Conservation (phyloP, 2,113 vertebrate genomes). For the Zingel zingel region DNA sequence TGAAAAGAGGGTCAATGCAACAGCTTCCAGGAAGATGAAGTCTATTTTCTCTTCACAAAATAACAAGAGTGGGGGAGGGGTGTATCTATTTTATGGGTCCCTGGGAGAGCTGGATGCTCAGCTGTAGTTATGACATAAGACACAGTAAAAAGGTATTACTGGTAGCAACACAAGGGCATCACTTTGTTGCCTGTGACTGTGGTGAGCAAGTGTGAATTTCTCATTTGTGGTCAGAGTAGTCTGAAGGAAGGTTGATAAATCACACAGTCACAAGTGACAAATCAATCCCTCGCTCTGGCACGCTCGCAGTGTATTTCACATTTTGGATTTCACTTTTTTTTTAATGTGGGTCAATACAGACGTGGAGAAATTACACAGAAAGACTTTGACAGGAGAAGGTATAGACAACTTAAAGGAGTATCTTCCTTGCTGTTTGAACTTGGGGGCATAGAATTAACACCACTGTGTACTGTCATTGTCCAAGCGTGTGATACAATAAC, state of each 20-base stretch:
- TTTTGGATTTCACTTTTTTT: conserved; percentile 9
- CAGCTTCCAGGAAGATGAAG: conserved; percentile 53
- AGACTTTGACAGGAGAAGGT: conserved; percentile 12
- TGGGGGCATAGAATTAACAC: background rate
- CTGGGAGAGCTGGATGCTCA: conserved; percentile 39
- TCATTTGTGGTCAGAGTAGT: conserved; percentile 47
- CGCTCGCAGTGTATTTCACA: conserved; percentile 18
- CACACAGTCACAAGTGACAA: conserved; percentile 48
- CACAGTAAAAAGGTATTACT: conserved; percentile 37
- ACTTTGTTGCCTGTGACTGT: conserved; percentile 46
- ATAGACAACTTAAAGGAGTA: conserved; percentile 11
- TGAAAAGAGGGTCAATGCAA: conserved; percentile 55
- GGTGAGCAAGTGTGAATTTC: conserved; percentile 48
- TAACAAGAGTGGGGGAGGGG: background rate
- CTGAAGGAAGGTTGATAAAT: conserved; percentile 62
- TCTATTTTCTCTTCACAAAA: conserved; percentile 51
- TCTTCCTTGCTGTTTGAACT: background rate
- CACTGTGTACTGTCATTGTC: background rate
- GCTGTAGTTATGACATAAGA: conserved; percentile 39
- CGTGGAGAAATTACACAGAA: conserved; percentile 15
- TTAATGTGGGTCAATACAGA: conserved; percentile 14
- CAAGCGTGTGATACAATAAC: conserved; percentile 19
- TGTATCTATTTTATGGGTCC: conserved; percentile 41
- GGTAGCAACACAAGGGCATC: conserved; percentile 27
- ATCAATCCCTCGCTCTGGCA: conserved; percentile 26